phyloP scores from a whole-genome alignment of 1,140 invertebrate genomes.

The Lycorma delicatula region DNA sequence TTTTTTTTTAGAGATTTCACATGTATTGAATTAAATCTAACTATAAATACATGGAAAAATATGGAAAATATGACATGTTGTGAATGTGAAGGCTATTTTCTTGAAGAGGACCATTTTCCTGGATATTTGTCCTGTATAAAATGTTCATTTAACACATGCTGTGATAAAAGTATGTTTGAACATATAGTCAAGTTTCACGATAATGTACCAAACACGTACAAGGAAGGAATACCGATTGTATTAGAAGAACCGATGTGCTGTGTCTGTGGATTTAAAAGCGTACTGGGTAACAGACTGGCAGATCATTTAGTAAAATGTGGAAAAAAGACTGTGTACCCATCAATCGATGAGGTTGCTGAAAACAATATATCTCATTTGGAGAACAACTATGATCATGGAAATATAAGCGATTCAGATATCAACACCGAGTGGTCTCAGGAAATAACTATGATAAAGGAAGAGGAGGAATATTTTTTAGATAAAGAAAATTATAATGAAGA shows the following conservation, averaged over 20 bases:
- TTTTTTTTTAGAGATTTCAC: not conserved
- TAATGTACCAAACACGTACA: slow-evolving; percentile 9
- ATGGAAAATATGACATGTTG: slow-evolving; percentile 41
- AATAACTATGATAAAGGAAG: too few species aligned
- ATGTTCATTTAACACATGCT: slow-evolving; percentile 67
- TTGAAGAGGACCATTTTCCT: slow-evolving; percentile 55
- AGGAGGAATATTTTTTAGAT: too few species aligned
- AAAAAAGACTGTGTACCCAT: slow-evolving; percentile 50
- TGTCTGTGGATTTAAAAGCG: slow-evolving; percentile 60
- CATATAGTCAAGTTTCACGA: slow-evolving; percentile 43
- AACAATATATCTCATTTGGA: slow-evolving; percentile 22
- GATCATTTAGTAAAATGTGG: slow-evolving; percentile 52
- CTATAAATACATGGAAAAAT: slow-evolving; percentile 1
- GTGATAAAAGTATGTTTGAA: slow-evolving; percentile 60
- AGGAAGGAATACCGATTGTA: slow-evolving; percentile 17
- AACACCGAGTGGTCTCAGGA: slow-evolving; percentile 19
- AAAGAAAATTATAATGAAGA: too few species aligned
- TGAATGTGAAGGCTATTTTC: slow-evolving; percentile 58
- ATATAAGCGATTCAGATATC: slow-evolving; percentile 13
- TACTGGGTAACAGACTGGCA: slow-evolving; percentile 49
- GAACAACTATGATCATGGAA: slow-evolving; percentile 17
- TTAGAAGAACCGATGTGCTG: slow-evolving; percentile 51
- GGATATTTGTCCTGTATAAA: slow-evolving; percentile 60
- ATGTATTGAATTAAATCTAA: not conserved
- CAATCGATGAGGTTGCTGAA: slow-evolving; percentile 35